A percentile compares a stretch with the other conserved stretches of the same genome.
Conservation (phyloP, 2,113 vertebrate species). For the Myrmecobius fasciatus region DNA sequence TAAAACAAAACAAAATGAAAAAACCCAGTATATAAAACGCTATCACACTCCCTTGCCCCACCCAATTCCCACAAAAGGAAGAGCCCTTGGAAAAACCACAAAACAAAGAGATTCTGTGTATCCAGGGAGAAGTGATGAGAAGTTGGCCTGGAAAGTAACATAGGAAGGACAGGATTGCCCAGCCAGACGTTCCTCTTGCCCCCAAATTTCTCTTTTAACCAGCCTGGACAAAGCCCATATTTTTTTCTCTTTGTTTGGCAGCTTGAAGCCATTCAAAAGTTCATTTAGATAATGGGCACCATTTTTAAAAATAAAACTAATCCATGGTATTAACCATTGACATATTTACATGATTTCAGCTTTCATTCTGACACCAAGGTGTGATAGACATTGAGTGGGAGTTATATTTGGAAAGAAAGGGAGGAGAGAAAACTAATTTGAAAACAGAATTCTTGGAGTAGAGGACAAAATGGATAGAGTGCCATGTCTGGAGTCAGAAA, state of each 20-base stretch:
- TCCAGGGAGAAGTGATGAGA: background rate
- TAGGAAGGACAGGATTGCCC: background rate
- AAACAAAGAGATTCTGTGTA: background rate
- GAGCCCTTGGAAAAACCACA: background rate
- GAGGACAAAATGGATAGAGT: no score
- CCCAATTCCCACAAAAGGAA: background rate
- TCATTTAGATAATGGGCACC: background rate
- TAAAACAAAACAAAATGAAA: background rate
- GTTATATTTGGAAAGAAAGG: background rate
- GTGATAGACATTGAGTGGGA: background rate
- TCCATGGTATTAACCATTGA: background rate
- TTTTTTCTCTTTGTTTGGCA: background rate
- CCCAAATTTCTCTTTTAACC: background rate
- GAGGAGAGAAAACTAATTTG: background rate
- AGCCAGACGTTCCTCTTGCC: background rate
- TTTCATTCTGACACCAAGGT: background rate
- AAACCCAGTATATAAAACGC: background rate
- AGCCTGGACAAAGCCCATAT: background rate
- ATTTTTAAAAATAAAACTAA: background rate
- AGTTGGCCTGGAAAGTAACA: background rate
- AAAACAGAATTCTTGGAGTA: background rate
- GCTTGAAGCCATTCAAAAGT: background rate
- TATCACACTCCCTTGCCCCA: background rate
- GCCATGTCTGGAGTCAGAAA: no score
- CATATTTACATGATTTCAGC: background rate